Evolutionary conservation across 2,113 vertebrate species (phyloP).

Genomic region (Myiozetetes cayanensis): DNA sequence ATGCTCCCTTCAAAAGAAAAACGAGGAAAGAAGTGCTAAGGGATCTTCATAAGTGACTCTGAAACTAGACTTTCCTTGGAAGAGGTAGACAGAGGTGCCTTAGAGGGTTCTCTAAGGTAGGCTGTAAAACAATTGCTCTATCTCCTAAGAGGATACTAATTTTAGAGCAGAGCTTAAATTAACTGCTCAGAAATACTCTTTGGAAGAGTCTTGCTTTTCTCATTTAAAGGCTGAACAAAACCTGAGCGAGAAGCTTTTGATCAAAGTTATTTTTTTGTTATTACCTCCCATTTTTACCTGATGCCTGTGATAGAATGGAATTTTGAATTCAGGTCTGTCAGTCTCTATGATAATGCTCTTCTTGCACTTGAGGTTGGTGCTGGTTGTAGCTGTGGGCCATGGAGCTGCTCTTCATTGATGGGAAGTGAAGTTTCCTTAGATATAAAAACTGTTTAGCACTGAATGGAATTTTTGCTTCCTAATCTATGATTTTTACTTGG

Average conservation of each 20-base stretch:
- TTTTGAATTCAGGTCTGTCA: not conserved
- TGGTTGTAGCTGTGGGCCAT: not conserved
- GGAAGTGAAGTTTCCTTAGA: not conserved
- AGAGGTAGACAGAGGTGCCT: not conserved
- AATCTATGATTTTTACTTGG: not conserved
- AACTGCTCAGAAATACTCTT: not conserved
- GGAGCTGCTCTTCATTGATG: not conserved
- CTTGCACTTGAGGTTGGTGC: not conserved
- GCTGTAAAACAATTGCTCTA: not conserved
- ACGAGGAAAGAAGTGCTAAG: not conserved
- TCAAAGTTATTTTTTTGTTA: not conserved
- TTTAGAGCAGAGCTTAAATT: not conserved
- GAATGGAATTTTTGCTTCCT: not conserved
- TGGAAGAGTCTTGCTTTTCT: not conserved
- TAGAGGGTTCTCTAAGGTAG: not conserved
- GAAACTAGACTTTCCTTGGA: not conserved
- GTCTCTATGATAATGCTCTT: rapidly evolving
- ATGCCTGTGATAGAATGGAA: not conserved
- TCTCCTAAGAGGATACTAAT: not conserved
- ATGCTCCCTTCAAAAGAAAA: not conserved
- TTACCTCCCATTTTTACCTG: not conserved
- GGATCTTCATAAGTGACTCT: not conserved
- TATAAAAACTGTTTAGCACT: not conserved
- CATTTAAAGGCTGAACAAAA: not conserved
- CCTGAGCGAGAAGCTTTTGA: not conserved